phyloP scores from a whole-genome alignment of 35 echinoderm and acorn worm genomes.

The Strongylocentrotus purpuratus region DNA sequence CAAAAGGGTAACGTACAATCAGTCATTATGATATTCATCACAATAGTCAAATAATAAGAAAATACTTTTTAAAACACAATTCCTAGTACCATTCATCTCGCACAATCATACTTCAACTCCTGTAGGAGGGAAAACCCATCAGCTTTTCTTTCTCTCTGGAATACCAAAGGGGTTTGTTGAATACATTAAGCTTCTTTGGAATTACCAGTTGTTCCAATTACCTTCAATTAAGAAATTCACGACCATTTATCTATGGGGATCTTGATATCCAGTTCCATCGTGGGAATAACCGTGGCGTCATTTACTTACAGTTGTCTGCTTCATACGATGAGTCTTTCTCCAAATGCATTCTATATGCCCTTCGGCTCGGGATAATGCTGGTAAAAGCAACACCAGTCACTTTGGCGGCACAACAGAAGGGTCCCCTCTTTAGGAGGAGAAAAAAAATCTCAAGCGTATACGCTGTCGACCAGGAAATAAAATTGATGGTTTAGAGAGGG shows the following conservation, averaged over 20 bases:
- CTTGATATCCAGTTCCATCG: background rate
- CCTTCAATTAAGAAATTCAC: background rate
- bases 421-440: background rate
- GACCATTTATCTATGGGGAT: background rate
- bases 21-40: background rate
- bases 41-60: too few species aligned
- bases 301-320: background rate
- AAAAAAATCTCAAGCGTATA: background rate
- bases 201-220: background rate
- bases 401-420: slow-evolving; percentile 37
- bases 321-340: background rate
- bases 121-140: background rate
- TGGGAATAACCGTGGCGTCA: background rate
- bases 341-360: background rate
- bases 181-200: background rate
- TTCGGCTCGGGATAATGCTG: slow-evolving; percentile 13
- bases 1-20: background rate
- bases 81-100: background rate
- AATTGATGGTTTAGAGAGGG: slow-evolving; percentile 27
- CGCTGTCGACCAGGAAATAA: slow-evolving; percentile 8
- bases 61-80: background rate
- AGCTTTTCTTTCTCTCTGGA: too few species aligned
- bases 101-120: background rate
- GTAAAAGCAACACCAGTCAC: slow-evolving; percentile 39
- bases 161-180: background rate